phyloP scores from a whole-genome alignment of 2,888 invertebrate genomes.

The Merodon equestris region DNA sequence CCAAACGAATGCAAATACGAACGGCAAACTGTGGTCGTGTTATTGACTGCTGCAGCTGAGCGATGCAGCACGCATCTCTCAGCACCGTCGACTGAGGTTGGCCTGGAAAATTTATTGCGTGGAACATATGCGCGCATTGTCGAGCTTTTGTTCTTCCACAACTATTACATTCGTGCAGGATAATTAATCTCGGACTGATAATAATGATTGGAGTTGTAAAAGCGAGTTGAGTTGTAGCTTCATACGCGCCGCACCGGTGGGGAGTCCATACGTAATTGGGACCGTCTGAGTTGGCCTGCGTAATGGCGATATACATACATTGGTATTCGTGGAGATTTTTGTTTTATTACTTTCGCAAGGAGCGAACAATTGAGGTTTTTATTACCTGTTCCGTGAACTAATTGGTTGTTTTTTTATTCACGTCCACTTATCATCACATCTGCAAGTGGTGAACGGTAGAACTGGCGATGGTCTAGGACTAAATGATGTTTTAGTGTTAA shows the following conservation, averaged over 20 bases:
- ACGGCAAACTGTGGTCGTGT: slow-evolving; percentile 14
- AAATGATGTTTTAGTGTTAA: too few relatives aligned
- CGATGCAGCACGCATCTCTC: slow-evolving; percentile 36
- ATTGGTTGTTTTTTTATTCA: slow-evolving; percentile 41
- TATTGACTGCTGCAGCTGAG: slow-evolving; percentile 4
- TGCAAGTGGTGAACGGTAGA: too few relatives aligned
- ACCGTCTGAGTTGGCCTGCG: too few relatives aligned
- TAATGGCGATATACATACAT: too few relatives aligned
- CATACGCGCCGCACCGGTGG: slow-evolving; percentile 22
- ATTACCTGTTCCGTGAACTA: slow-evolving; percentile 27
- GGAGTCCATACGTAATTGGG: slow-evolving; percentile 5
- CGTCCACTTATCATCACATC: slow-evolving; percentile 18
- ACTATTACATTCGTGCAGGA: slow-evolving; percentile 19
- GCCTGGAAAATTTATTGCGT: slow-evolving; percentile 64
- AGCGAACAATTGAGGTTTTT: slow-evolving; percentile 5
- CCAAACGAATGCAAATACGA: slow-evolving; percentile 52
- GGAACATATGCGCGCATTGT: slow-evolving; percentile 57
- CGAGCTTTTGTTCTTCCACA: slow-evolving; percentile 35
- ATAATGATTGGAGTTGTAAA: slow-evolving; percentile 59
- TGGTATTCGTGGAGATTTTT: slow-evolving; percentile 1
- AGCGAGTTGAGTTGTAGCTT: slow-evolving; percentile 31
- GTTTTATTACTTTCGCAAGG: slow-evolving; percentile 30
- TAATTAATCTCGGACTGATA: slow-evolving; percentile 61
- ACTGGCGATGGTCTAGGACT: too few relatives aligned
- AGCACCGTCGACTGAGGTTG: slow-evolving; percentile 14